A percentile compares a stretch with the other conserved stretches of the same genome.
phyloP scores from a whole-genome alignment of 2,888 invertebrate species.

The Papilio protenor region DNA sequence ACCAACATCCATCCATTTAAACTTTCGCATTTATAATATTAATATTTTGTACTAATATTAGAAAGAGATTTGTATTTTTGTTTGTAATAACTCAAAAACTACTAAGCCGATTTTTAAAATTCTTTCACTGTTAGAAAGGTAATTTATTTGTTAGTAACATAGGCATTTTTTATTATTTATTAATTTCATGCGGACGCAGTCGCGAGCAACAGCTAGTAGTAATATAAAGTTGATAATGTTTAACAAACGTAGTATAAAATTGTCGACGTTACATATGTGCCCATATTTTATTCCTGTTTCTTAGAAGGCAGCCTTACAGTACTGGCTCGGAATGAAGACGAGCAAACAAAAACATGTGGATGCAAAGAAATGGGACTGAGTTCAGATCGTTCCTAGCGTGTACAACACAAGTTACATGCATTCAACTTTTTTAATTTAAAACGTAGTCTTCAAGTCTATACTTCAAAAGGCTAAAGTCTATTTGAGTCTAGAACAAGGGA shows the following conservation, averaged over 20 bases:
- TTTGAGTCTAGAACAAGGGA: slow-evolving; percentile 33
- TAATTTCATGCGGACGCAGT: background rate
- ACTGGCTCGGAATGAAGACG: slow-evolving; percentile 16
- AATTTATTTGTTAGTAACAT: too few species aligned
- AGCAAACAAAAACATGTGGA: slow-evolving; percentile 22
- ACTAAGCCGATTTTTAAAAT: too few species aligned
- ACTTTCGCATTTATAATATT: too few species aligned
- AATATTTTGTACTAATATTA: too few species aligned
- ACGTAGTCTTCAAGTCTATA: slow-evolving; percentile 32
- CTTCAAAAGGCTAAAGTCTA: slow-evolving; percentile 37
- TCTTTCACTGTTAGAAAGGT: too few species aligned
- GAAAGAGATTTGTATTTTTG: too few species aligned
- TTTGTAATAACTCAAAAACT: too few species aligned
- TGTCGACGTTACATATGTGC: background rate
- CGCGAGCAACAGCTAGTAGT: background rate
- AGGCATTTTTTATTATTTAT: background rate
- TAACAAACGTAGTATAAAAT: background rate
- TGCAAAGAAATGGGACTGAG: slow-evolving; percentile 20
- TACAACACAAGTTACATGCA: slow-evolving; percentile 31
- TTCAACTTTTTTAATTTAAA: slow-evolving; percentile 40
- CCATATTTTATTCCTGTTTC: slow-evolving; percentile 11
- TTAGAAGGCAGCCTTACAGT: background rate
- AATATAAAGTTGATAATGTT: background rate
- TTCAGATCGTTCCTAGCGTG: slow-evolving; percentile 5
- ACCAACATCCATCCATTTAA: too few species aligned